Base-by-base conservation (phyloP, 92 coral and sea anemone species). In the Parazoanthus darwini region DNA sequence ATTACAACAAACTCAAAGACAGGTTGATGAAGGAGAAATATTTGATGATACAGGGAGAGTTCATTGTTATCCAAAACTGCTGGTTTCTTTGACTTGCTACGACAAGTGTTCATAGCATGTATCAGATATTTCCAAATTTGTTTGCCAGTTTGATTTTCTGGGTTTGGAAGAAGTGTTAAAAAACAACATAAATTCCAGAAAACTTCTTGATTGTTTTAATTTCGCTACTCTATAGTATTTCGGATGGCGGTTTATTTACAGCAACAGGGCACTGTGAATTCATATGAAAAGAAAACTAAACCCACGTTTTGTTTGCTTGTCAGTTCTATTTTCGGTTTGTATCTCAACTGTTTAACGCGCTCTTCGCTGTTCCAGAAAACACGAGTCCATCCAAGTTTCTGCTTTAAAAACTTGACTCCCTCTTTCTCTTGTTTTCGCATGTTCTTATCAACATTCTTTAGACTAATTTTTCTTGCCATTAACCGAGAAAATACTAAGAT, bases 311-410 rank as follows among this genome's bases (percentile, higher is more conserved):
- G 37, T 20, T n/a, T 78, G 22, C 39, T 79, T 36, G 38, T 63
- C 58, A 48, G 51, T 81, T 81, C 50, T 59, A n/a, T 37, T 81
- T 80, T 51, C 0, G 72, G 85, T 58, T 80, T 35, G 43, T 80
- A 16, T 58, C 54, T 26, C 43, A 58, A 79, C 6, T 73, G 8
- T 50, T 3, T 11, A 76, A 5, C 50, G 9, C 81, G 48, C 74
- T 14, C 36, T 15, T 18, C 26, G 59, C 59, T 54, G 59, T 54
- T 54, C 59, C 59, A 54, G 59, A 15, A 54, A 54, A 54, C 3
- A 54, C 14, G 59, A 54, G 20, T 54, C 3, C 20, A 13, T 13
- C 20, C 59, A 13, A 15, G 4, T 54, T 54, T 54, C 59, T 54
- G 58, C 1, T 51, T 51, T 51, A 9, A 9, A 51, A 44, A 6